These are phyloP conservation scores for Meloe dianella DNA, from an alignment of 2,888 invertebrate species.

Conservation along the genomic window DNA sequence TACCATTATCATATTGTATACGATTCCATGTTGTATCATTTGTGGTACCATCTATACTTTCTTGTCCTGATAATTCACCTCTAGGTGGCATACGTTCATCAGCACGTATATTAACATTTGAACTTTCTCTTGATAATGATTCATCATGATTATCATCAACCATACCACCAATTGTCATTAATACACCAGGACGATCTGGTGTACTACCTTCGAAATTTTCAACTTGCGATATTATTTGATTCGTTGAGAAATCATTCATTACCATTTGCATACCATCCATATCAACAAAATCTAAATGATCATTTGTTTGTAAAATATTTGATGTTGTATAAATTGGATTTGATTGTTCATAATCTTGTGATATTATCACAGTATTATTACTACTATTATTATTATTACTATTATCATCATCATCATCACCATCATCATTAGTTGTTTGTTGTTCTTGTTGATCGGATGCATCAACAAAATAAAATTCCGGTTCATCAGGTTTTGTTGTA, in stretches of 20 bases:
- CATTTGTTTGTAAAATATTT: conserved; percentile 48
- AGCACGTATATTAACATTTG: conserved; percentile 80
- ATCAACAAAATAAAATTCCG: conserved; percentile 34
- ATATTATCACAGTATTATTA: conserved; percentile 18
- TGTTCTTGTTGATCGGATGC: conserved; percentile 30
- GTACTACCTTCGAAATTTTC: conserved; percentile 51
- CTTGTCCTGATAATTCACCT: conserved; percentile 86
- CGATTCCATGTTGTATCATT: conserved; percentile 79
- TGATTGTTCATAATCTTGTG: conserved; percentile 41
- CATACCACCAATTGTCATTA: conserved; percentile 55
- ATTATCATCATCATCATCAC: conserved; percentile 32
- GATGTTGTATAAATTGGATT: conserved; percentile 48
- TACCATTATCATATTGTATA: conserved; percentile 69
- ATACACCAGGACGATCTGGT: conserved; percentile 48
- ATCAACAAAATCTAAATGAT: conserved; percentile 59
- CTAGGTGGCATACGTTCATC: conserved; percentile 88
- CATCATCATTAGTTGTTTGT: conserved; percentile 32
- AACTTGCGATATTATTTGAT: conserved; percentile 52
- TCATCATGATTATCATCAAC: conserved; percentile 49
- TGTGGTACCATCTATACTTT: conserved; percentile 76
- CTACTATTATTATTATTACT: too few relatives aligned
- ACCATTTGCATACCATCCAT: conserved; percentile 62
- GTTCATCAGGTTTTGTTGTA: conserved; percentile 26
- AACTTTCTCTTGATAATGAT: conserved; percentile 59
- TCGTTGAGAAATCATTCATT: conserved; percentile 52